Conservation (phyloP, 2,113 vertebrate genomes). For the rat (Rattus norvegicus) region GRCr8 NC_086023.1:37739501-37740000, state of each 20-base stretch:
- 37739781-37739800: neutral
- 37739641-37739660: neutral
- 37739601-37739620: neutral
- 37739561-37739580: neutral
- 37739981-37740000: neutral
- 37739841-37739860: neutral
- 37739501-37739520: neutral
- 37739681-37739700: neutral
- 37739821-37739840: neutral
- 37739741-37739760: neutral
- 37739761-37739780: neutral
- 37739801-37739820: neutral
- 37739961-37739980: neutral
- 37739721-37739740: neutral
- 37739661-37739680: neutral
- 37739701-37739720: neutral
- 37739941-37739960: neutral
- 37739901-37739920: neutral
- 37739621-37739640: neutral
- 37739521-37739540: neutral
- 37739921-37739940: neutral
- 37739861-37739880: neutral
- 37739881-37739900: neutral
- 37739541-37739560: neutral
- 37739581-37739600: neutral